Base-by-base conservation (phyloP, 2,113 vertebrate genomes). In the Apaloderma vittatum region DNA sequence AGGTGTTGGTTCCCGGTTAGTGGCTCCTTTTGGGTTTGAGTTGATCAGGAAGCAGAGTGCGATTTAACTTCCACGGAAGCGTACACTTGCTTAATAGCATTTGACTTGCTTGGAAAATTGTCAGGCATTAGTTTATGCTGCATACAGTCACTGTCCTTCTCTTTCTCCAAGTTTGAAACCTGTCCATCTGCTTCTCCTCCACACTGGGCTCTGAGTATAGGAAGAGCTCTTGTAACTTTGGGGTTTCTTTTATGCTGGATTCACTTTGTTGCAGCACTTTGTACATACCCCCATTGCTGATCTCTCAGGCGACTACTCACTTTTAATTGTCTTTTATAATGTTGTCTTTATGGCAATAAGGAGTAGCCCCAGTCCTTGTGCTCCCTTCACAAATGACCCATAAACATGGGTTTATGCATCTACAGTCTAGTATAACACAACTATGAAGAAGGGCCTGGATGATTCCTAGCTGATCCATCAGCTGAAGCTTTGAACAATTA, bases 401-500 rank as follows among this genome's bases (percentile, higher is more conserved):
- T 94, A 80, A 90, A 6, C 77, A 36, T 40, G 40, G 40, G 40
- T 40, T 72, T 87, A 63, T 65, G 82, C 24, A n/a, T 88, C 48
- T 67, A 8, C 43, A 63, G 37, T 90, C 9, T 82, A n/a, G 8
- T 84, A 48, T 40, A 67, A 45, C 11, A 21, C 32, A 90, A 2
- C 82, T 86, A 49, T 0, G 0, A 54, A 40, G 68, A 88, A 93
- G 55, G 90, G 68, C 72, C 62, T 63, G 14, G 63, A 59, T 93
- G 61, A 78, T 85, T 96, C 68, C 57, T 95, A 46, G 80, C 65
- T 94, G 84, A 86, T 92, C 88, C 37, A 52, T 70, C 84, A 91
- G 67, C 83, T 86, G 75, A 90, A 92, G 92, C 92, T 85, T 94
- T 93, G 92, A 95, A 93, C 90, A 95, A 83, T 92, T 97, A 93